phyloP scores from a whole-genome alignment of 2,888 invertebrate species.

The Lithophane leautieri region DNA sequence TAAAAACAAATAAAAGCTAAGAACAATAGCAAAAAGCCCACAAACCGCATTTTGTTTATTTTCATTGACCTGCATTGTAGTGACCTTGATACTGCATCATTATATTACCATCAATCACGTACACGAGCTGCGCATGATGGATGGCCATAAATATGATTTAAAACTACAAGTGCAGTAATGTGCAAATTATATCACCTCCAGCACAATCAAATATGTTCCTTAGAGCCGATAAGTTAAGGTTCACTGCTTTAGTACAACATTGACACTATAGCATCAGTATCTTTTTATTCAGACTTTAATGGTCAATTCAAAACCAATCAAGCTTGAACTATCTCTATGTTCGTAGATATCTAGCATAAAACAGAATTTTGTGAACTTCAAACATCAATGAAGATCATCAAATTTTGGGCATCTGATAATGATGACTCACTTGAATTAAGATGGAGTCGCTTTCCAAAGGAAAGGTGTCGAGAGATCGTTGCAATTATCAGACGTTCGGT shows the following conservation, averaged over 20 bases:
- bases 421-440: conserved; percentile 86
- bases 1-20: conserved; percentile 63
- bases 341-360: conserved; percentile 18
- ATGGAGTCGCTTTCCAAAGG: conserved; percentile 88
- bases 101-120: conserved; percentile 80
- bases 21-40: conserved; percentile 72
- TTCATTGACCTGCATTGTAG: conserved; percentile 75
- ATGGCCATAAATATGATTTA: conserved; percentile 76
- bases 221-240: conserved; percentile 57
- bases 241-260: conserved; percentile 37
- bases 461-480: conserved; percentile 87
- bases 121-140: conserved; percentile 70
- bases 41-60: conserved; percentile 78
- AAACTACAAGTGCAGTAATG: conserved; percentile 68
- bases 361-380: conserved; percentile 27
- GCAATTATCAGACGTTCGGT: conserved; percentile 84
- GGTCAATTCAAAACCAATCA: conserved; percentile 65
- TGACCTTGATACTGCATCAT: conserved; percentile 85
- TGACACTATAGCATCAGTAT: conserved; percentile 54
- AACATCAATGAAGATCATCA: conserved; percentile 65
- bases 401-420: conserved; percentile 71
- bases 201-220: conserved; percentile 59
- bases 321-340: conserved; percentile 63
- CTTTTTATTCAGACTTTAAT: conserved; percentile 67
- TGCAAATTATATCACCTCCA: conserved; percentile 53